A percentile compares a stretch with the other conserved stretches of the same genome.
Conservation (phyloP, 2,113 vertebrate genomes). For the Ranitomeya variabilis region DNA sequence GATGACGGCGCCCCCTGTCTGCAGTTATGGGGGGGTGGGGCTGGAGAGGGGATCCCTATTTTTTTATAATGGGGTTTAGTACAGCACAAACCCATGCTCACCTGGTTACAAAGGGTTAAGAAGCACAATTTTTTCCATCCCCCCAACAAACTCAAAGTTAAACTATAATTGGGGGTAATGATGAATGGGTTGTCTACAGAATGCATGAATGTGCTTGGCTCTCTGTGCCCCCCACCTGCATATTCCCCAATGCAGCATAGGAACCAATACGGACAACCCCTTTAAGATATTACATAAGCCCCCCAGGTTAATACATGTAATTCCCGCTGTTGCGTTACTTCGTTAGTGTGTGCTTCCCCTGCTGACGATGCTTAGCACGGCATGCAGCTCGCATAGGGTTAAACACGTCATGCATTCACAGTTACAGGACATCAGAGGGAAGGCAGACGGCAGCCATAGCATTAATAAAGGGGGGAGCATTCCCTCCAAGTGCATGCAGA, state of each 20-base stretch:
- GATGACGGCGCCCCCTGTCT: background rate
- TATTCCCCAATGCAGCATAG: background rate
- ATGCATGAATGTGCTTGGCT: background rate
- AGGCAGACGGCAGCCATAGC: slow-evolving; percentile 55
- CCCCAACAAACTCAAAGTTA: no score
- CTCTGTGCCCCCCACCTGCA: background rate
- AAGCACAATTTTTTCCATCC: no score
- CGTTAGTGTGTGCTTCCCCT: background rate
- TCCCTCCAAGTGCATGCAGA: slow-evolving; percentile 54
- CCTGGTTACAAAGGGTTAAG: no score
- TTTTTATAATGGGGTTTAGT: background rate
- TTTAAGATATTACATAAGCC: background rate
- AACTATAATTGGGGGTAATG: no score
- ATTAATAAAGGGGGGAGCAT: slow-evolving; percentile 52
- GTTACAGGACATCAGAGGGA: slow-evolving; percentile 47
- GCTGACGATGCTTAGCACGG: background rate
- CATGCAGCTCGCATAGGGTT: slow-evolving; percentile 27
- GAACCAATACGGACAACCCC: background rate
- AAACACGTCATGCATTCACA: slow-evolving; percentile 28
- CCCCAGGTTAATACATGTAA: background rate
- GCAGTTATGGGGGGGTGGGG: background rate
- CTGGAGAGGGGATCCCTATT: background rate
- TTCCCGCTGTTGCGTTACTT: background rate
- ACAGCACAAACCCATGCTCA: background rate
- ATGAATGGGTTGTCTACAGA: no score